Conservation (phyloP, 2,797 vertebrate genomes). For the Manis crassicaudata region DNA sequence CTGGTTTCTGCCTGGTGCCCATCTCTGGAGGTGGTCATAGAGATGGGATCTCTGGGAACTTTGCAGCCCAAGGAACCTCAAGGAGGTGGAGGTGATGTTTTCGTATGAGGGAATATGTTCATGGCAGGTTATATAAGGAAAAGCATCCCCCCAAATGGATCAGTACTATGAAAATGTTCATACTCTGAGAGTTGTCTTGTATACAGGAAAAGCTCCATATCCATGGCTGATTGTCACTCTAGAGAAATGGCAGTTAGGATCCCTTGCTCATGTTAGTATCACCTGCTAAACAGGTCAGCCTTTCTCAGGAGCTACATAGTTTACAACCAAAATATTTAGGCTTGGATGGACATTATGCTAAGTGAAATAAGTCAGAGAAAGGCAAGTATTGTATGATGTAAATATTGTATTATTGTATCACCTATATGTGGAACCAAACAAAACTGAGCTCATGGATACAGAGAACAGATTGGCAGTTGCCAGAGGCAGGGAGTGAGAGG, state of each 20-base stretch:
- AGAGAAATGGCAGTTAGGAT: not conserved
- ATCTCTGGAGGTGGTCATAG: not conserved
- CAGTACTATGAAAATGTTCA: not conserved
- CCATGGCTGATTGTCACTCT: not conserved
- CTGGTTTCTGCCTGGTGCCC: not conserved
- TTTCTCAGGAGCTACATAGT: not conserved
- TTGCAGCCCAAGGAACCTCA: not conserved
- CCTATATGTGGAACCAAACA: not conserved
- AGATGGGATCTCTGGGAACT: not conserved
- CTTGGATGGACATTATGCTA: not conserved
- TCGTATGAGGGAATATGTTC: not conserved
- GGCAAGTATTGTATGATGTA: not conserved
- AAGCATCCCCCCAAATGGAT: not conserved
- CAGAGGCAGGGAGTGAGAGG: not conserved
- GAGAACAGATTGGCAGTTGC: not conserved
- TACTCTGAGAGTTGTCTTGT: not conserved
- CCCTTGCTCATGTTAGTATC: not conserved
- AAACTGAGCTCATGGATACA: not conserved
- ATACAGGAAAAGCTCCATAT: not conserved
- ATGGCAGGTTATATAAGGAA: not conserved
- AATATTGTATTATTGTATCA: not conserved
- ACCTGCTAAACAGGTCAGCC: not conserved
- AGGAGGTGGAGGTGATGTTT: not conserved
- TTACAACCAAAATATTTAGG: not conserved
- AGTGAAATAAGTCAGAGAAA: not conserved